Evolutionary conservation across 2,797 vertebrate genomes (phyloP).

Genomic region (Stomatorhinus walkeri): DNA sequence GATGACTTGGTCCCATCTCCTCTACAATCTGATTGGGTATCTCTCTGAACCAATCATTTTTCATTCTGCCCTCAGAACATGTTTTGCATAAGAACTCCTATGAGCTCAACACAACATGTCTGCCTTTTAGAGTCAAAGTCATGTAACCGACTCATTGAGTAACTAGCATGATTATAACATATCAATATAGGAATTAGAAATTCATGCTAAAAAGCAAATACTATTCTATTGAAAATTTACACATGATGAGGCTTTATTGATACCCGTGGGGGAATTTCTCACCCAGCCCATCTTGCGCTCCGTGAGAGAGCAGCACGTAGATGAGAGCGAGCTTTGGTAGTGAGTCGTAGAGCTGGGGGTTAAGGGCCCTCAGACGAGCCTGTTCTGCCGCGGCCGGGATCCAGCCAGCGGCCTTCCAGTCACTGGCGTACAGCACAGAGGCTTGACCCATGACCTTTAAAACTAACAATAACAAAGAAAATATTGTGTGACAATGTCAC

Average conservation of each 20-base stretch:
- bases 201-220: background rate
- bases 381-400: background rate
- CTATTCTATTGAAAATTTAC: background rate
- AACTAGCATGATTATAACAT: background rate
- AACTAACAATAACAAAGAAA: background rate
- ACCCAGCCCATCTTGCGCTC: background rate
- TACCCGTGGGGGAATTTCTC: background rate
- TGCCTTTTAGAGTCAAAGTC: background rate
- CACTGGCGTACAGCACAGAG: background rate
- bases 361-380: background rate
- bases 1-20: background rate
- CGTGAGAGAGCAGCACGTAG: background rate
- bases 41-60: background rate
- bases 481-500: background rate
- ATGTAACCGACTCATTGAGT: background rate
- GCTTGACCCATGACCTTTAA: background rate
- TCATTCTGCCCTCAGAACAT: background rate
- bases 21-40: background rate
- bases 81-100: background rate
- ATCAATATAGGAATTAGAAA: background rate
- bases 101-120: background rate
- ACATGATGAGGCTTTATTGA: background rate
- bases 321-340: background rate
- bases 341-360: background rate
- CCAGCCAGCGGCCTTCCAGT: background rate